A percentile compares a stretch with the other conserved stretches of the same genome.
Conservation (phyloP, 1,140 invertebrate species). For the Drosophila nigromelanica region DNA sequence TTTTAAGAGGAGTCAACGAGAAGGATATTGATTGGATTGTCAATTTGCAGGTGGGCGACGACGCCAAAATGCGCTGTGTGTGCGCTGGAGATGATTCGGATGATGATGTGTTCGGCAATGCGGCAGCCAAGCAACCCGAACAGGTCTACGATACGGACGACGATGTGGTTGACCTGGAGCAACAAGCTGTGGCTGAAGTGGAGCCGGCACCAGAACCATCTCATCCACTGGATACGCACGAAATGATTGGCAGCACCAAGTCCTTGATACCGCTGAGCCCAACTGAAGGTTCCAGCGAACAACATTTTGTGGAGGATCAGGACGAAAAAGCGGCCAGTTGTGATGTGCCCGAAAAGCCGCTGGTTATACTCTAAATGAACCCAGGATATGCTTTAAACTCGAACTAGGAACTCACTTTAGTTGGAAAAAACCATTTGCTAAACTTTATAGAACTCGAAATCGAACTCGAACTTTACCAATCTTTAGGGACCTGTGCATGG, state of each 20-base stretch:
- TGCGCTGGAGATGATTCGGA: constrained; percentile 85
- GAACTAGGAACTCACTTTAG: too few relatives aligned
- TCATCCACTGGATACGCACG: constrained; percentile 56
- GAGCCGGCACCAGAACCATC: constrained; percentile 22
- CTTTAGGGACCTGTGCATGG: constrained; percentile 60
- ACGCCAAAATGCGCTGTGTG: constrained; percentile 94
- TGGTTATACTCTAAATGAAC: constrained; percentile 67
- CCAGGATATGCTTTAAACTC: too few relatives aligned
- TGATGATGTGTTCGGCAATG: constrained; percentile 59
- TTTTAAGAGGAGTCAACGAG: too few relatives aligned
- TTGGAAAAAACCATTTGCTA: background rate
- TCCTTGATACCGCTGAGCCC: constrained; percentile 78
- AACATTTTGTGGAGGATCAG: constrained; percentile 57
- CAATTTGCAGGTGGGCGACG: constrained; percentile 86
- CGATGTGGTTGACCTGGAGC: constrained; percentile 66
- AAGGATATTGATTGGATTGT: background rate
- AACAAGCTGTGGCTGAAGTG: constrained; percentile 39
- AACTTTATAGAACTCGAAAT: constrained; percentile 29
- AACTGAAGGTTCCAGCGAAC: constrained; percentile 46
- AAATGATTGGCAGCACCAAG: constrained; percentile 80
- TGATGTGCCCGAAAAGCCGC: constrained; percentile 76
- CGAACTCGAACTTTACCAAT: constrained; percentile 15
- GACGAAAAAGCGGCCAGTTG: constrained; percentile 75
- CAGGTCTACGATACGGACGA: constrained; percentile 72
- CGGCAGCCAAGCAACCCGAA: constrained; percentile 33